Base-by-base conservation (phyloP, 2,113 vertebrate species). In the Pangasianodon hypophthalmus region DNA sequence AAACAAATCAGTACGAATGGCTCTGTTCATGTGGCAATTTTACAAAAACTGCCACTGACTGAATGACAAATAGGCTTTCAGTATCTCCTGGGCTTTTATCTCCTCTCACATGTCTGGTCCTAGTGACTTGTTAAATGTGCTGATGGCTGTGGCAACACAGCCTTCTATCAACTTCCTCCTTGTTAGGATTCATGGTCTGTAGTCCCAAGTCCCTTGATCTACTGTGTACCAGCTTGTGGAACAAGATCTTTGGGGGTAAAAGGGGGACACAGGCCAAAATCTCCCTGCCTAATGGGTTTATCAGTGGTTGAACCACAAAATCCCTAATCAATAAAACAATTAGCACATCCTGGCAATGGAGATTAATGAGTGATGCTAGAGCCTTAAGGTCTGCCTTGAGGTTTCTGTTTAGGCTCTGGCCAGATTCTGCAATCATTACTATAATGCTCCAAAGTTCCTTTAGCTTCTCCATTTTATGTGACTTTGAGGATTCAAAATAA, bases 281-380 rank as follows among this genome's bases (percentile, higher is more conserved):
- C 69, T 91, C 89, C 91, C 90, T 88, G 90, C 88, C 91, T 94
- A 93, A 94, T 94, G 91, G 94, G 90, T 96, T 94, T 95, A 95
- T 96, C 94, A 94, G 92, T 87, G 81, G 85, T 84, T 91, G 90
- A 93, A 87, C 79, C 87, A 91, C 85, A 94, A 94, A 95, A 93
- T 91, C 93, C 88, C 88, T 91, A 94, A 96, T 96, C 95, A 94
- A 96, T 95, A 95, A 94, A 94, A 93, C 95, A 96, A 95, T 96
- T 96, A 95, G 95, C 91, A 93, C 92, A 93, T 92, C 90, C 91
- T 87, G 89, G 89, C 89, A 90, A 87, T 88, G 37, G 19, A 87
- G 69, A 95, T 93, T 88, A 93, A 96, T 95, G 91, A 90, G 93
- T 85, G 84, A 89, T 64, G 88, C 92, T 92, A 91, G 90, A 79